Evolutionary conservation across 2,888 invertebrate species (phyloP), one percentile per base, ranked within the genome.

Genomic region (Drosophila trichaetosa): DNA sequence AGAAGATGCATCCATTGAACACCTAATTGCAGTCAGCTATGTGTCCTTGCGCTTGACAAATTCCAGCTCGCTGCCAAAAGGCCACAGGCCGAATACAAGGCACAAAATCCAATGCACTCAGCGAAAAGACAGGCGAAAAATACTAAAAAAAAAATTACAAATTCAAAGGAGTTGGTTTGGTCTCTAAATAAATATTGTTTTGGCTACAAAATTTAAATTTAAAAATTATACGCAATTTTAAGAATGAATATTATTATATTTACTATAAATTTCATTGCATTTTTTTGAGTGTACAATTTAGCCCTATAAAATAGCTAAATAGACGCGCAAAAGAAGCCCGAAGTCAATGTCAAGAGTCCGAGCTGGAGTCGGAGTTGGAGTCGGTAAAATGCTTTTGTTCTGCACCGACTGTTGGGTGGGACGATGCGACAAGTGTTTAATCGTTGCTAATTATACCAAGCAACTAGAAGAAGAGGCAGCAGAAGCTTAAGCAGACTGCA

Each of bases 31-130:
- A 69, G 63, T 27, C 76, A 89, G 78, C 48, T 73, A 90, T 87
- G 90, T 88, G 87, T 87, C 87, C 87, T 90, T 87, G 87, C 88
- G 88, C 88, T 89, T 85, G 79, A 82, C 71, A 87, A 87, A 87
- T 87, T 88, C 87, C 86, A 40, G 21, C 52, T 48, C 16, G 61
- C 76, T 65, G 72, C 76, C 72, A 65, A 71, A 73, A 73, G 69
- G 68, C 68, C 57, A 69, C 57, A 69, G 40, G 36, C 67, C 53
- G 62, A 56, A 69, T 70, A 38, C 61, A 61, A 40, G 62, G 67
- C 52, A 67, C 58, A 56, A 52, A 72, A 73, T 62, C 54, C 16
- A 51, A 13, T 69, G 33, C 60, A 74, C 68, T 61, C 11, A 10
- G 10, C 52, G 61, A 67, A 46, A 1, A 21, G 4, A 7, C 21